Evolutionary conservation across 2,888 invertebrate species (phyloP), one percentile per base, ranked within the genome.

Genomic region (Agrotis exclamationis): DNA sequence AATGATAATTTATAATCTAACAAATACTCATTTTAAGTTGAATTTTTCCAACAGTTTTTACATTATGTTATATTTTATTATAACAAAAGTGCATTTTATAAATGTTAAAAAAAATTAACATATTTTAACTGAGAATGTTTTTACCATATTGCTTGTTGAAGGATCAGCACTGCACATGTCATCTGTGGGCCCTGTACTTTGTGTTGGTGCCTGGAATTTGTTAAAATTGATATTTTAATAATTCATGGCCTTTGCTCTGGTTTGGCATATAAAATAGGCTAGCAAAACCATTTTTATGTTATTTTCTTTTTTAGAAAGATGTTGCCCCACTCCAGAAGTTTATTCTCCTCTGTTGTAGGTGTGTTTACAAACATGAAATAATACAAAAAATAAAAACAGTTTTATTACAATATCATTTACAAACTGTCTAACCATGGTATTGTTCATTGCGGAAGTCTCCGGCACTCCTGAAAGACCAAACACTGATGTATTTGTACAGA

Each of bases 391-490:
- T 7, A 9, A 0, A 11, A 11, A 39, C 33, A 3, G 7, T n/a
- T n/a, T 2, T 14, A n/a, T 16, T n/a, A 24, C 24, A 11, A 20
- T 39, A 14, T 3, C 4, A 24, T 28, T 5, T 2, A 39, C 20
- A 51, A 58, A 70, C 44, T 44, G 4, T 56, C 68, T 54, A 66
- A 92, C 93, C 88, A 91, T 87, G 39, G 84, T 64, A 62, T 89
- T 89, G 59, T 83, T 79, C 48, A 88, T 66, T 47, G 86, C 87
- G 68, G 89, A 88, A 54, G 93, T 93, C 84, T 93, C 93, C n/a
- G 92, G 90, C 1, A 93, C 92, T 45, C 90, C 93, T 50, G 88
- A 62, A 3, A 93, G 84, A 13, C 93, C 93, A 87, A 92, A 93
- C 4, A 89, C 88, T 58, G 92, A 90, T 65, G 92, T 92, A 73